These are phyloP conservation scores for Zaprionus lachaisei DNA, from an alignment of 1,140 invertebrate species.

Conservation along the genomic window DNA sequence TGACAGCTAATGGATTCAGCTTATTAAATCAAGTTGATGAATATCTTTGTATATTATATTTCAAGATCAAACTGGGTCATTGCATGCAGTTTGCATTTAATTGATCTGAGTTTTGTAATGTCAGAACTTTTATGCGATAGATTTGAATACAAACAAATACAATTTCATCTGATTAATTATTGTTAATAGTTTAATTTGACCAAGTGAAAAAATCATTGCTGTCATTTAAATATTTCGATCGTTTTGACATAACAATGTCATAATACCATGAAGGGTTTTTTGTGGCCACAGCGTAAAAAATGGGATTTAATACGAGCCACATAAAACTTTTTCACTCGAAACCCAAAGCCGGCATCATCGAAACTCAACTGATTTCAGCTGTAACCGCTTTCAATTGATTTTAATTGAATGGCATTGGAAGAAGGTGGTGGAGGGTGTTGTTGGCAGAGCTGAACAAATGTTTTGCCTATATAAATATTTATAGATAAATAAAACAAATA, in stretches of 20 bases:
- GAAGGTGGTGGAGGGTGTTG: background rate
- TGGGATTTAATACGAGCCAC: conserved; percentile 55
- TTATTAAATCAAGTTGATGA: background rate
- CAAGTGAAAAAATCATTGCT: background rate
- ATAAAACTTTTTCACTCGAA: conserved; percentile 52
- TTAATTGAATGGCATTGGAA: conserved; percentile 47
- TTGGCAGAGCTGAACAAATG: conserved; percentile 7
- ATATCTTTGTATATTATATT: background rate
- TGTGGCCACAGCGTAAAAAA: conserved; percentile 1
- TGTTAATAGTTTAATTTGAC: background rate
- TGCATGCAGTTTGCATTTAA: background rate
- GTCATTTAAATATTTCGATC: background rate
- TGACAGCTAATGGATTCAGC: background rate
- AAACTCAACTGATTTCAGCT: conserved; percentile 63
- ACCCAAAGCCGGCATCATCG: conserved; percentile 55
- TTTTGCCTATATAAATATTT: conserved; percentile 38
- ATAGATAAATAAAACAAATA: conserved; percentile 39
- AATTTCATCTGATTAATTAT: background rate
- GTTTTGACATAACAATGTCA: conserved; percentile 1
- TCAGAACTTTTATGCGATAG: background rate
- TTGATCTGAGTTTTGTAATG: background rate
- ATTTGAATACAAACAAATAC: background rate
- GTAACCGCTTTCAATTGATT: conserved; percentile 68
- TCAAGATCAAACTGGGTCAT: background rate
- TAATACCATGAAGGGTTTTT: conserved; percentile 2